A percentile compares a stretch with the other conserved stretches of the same genome.
Evolutionary conservation across 2,113 vertebrate genomes (phyloP).

Genomic region (Dinomys branickii): DNA sequence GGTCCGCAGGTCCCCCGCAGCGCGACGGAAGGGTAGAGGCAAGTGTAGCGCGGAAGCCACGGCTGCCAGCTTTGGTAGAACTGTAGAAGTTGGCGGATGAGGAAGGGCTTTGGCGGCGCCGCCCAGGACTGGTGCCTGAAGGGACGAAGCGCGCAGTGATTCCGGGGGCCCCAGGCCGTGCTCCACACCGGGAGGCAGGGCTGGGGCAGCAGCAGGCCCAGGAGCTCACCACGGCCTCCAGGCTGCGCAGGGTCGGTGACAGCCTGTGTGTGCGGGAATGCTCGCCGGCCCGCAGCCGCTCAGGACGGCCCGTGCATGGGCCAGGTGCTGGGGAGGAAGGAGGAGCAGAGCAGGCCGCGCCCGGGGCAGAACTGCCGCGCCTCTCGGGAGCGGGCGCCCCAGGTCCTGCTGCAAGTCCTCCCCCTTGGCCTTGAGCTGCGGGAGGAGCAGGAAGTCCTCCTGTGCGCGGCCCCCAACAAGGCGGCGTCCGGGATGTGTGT

Average conservation of each 20-base stretch:
- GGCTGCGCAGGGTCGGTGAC: conserved; percentile 87
- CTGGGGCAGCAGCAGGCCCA: conserved; percentile 81
- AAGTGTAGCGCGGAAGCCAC: conserved; percentile 88
- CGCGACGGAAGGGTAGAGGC: conserved; percentile 89
- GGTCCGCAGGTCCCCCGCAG: conserved; percentile 73
- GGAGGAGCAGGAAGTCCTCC: conserved; percentile 90
- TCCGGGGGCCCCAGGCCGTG: conserved; percentile 86
- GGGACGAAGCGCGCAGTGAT: conserved; percentile 86
- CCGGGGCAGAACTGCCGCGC: conserved; percentile 87
- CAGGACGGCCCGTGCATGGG: conserved; percentile 87
- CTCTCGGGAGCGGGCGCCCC: conserved; percentile 86
- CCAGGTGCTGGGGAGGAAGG: conserved; percentile 89
- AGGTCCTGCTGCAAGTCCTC: conserved; percentile 86
- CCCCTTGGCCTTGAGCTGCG: conserved; percentile 88
- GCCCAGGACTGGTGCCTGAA: conserved; percentile 40
- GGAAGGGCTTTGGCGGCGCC: conserved; percentile 72
- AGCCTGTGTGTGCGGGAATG: conserved; percentile 82
- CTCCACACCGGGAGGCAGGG: conserved; percentile 90
- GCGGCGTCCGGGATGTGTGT: conserved; percentile 88
- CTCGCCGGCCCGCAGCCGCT: conserved; percentile 79
- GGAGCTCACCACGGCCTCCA: conserved; percentile 81
- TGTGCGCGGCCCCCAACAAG: conserved; percentile 89
- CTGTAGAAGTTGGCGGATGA: conserved; percentile 91
- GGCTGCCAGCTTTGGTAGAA: conserved; percentile 81
- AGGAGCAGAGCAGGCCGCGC: conserved; percentile 90